Evolutionary conservation across 2,888 invertebrate species (phyloP).

Genomic region (Onthophagus sagittarius): DNA sequence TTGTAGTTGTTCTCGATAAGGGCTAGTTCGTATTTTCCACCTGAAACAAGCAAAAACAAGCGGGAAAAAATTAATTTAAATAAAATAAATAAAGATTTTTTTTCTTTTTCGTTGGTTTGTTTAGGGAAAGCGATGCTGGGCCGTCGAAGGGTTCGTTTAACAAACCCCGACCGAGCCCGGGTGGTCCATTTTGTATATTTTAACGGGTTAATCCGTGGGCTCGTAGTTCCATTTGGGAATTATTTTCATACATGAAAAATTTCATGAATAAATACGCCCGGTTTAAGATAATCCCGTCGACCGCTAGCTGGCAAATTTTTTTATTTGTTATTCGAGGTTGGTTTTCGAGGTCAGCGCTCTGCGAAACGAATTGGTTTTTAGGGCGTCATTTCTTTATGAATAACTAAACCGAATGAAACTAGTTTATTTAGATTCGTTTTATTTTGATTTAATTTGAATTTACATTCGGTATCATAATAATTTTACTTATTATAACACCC

Average conservation of each 20-base stretch:
- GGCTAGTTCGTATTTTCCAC: slow-evolving; percentile 58
- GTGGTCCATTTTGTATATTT: slow-evolving; percentile 2
- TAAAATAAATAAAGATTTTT: too few species aligned
- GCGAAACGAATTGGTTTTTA: neutral
- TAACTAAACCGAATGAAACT: neutral
- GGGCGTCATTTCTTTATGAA: neutral
- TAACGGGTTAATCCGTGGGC: slow-evolving; percentile 9
- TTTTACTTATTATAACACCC: neutral
- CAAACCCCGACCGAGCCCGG: neutral
- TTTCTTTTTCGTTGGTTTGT: too few species aligned
- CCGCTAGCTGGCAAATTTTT: neutral
- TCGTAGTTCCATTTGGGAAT: slow-evolving; percentile 1
- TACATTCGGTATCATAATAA: neutral
- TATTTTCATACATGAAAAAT: slow-evolving; percentile 12
- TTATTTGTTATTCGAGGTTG: neutral
- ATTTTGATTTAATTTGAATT: too few species aligned
- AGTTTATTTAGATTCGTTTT: neutral
- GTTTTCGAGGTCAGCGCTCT: neutral
- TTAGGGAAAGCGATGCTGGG: neutral
- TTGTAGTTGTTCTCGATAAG: slow-evolving; percentile 68
- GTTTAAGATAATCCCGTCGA: neutral
- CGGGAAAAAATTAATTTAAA: neutral
- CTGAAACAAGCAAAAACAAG: slow-evolving; percentile 15
- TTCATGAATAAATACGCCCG: slow-evolving; percentile 11
- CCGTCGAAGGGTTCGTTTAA: neutral